phyloP scores from a whole-genome alignment of 2,797 vertebrate species.

The Enteromius trimaculatus region DNA sequence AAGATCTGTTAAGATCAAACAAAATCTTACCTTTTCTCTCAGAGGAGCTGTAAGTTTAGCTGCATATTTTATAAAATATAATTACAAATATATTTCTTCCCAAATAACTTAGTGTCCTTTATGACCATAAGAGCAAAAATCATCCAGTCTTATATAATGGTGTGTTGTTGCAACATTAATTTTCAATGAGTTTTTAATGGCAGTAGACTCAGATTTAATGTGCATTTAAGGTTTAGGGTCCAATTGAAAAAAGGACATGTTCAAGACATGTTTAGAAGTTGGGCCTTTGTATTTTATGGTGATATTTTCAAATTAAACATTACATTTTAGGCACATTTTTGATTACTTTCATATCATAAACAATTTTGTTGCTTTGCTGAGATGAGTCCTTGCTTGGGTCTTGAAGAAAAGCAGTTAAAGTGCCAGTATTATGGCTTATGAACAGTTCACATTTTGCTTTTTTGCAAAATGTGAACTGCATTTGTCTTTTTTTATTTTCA shows the following conservation, averaged over 20 bases:
- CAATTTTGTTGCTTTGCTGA: not conserved
- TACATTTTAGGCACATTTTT: not conserved
- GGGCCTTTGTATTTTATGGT: not conserved
- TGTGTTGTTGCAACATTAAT: not conserved
- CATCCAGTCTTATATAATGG: too few species aligned
- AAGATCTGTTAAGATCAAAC: conserved; percentile 12
- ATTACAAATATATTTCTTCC: not conserved
- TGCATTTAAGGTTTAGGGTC: not conserved
- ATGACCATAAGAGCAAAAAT: not conserved
- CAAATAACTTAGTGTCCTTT: not conserved
- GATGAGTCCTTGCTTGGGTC: not conserved
- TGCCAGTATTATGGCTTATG: too few species aligned
- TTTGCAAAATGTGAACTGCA: too few species aligned
- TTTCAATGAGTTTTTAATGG: not conserved
- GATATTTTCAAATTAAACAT: not conserved
- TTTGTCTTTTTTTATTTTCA: too few species aligned
- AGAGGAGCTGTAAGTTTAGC: conserved; percentile 4
- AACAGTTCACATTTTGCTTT: too few species aligned
- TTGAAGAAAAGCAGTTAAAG: not conserved
- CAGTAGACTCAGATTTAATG: not conserved
- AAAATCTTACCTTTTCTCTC: not conserved
- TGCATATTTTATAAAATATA: not conserved
- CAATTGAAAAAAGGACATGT: not conserved
- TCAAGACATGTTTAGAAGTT: not conserved
- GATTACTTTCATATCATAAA: not conserved